Percentiles rank a stretch among this genome's conserved stretches.
These are phyloP conservation scores for Sminthopsis crassicaudata DNA, from an alignment of 2,113 vertebrate genomes.

Conservation along the genomic window DNA sequence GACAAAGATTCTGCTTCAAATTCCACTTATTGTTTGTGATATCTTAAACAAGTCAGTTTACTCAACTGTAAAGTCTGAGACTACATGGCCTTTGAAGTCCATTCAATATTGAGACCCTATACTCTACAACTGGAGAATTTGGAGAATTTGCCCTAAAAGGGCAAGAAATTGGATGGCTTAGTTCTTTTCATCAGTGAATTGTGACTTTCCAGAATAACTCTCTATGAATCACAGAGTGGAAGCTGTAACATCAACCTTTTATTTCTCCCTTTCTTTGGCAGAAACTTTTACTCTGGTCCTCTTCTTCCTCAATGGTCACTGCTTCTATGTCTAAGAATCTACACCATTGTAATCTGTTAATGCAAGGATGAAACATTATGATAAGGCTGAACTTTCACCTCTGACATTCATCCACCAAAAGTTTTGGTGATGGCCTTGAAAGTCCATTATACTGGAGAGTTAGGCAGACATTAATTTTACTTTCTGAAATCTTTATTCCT, in stretches of 20 bases:
- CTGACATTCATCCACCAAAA: fast-evolving
- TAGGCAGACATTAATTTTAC: neutral
- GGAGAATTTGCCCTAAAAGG: neutral
- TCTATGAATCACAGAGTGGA: neutral
- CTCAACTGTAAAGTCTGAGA: neutral
- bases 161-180: neutral
- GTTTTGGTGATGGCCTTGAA: no score
- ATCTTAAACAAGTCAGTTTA: neutral
- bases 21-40: neutral
- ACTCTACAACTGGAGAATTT: neutral
- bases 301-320: neutral
- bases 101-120: neutral
- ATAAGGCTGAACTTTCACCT: fast-evolving
- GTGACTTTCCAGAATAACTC: neutral
- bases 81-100: neutral
- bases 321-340: neutral
- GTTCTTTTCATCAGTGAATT: neutral
- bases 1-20: neutral
- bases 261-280: neutral
- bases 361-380: neutral
- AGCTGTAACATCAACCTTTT: neutral
- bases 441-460: neutral
- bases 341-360: neutral
- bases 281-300: neutral
- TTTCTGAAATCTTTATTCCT: neutral